Evolutionary conservation across 2,113 vertebrate genomes (phyloP).

Genomic region (Calypte anna): DNA sequence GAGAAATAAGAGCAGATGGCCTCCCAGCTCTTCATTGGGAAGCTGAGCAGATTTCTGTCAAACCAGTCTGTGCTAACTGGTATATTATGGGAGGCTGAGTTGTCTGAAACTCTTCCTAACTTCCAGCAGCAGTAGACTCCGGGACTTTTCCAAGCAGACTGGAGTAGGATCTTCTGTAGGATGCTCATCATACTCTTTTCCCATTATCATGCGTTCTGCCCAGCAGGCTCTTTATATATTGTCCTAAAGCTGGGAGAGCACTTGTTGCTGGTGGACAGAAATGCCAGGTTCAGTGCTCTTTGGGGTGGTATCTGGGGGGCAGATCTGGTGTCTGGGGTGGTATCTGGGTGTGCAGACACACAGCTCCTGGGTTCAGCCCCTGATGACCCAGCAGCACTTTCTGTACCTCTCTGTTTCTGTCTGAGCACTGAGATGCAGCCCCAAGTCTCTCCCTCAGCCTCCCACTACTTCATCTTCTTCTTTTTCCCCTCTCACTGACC

Average conservation of each 20-base stretch:
- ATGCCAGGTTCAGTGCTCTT: not conserved
- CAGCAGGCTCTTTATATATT: not conserved
- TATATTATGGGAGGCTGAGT: not conserved
- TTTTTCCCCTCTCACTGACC: not conserved
- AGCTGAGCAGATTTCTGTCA: not conserved
- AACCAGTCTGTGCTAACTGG: not conserved
- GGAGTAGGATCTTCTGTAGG: not conserved
- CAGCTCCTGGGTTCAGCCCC: not conserved
- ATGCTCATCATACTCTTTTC: not conserved
- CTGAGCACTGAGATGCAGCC: not conserved
- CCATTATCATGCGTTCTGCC: not conserved
- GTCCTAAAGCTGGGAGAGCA: not conserved
- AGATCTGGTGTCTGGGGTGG: too few species aligned
- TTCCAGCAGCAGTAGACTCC: not conserved
- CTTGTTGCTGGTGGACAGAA: not conserved
- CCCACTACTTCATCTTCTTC: too few species aligned
- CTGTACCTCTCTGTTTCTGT: rapidly evolving
- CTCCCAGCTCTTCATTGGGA: not conserved
- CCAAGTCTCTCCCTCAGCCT: not conserved
- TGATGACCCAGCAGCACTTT: not conserved
- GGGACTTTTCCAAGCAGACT: not conserved
- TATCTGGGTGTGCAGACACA: not conserved
- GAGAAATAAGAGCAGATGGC: not conserved
- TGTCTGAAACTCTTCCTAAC: not conserved
- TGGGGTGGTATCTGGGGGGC: not conserved